Conservation (phyloP, 2,888 invertebrate genomes). For the Melanostoma scalare region DNA sequence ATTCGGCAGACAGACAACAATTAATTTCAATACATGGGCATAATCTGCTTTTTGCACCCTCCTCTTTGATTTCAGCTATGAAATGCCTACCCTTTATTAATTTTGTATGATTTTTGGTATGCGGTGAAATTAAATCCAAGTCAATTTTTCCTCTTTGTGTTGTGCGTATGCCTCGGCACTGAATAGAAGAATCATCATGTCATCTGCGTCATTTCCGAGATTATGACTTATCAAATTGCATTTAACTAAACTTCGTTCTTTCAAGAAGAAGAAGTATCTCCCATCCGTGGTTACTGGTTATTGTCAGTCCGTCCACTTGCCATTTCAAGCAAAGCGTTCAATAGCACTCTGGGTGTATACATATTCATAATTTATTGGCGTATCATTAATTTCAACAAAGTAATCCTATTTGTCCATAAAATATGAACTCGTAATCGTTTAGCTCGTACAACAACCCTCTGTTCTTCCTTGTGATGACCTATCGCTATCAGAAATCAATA, state of each 20-base stretch:
- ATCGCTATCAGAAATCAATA: slow-evolving; percentile 17
- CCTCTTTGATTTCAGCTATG: slow-evolving; percentile 16
- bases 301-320: background rate
- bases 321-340: background rate
- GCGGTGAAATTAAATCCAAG: slow-evolving; percentile 9
- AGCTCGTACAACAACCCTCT: slow-evolving; percentile 2
- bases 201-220: slow-evolving; percentile 54
- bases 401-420: slow-evolving; percentile 44
- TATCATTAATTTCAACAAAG: slow-evolving; percentile 46
- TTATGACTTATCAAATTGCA: slow-evolving; percentile 58
- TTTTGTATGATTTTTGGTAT: slow-evolving; percentile 17
- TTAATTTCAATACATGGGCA: slow-evolving; percentile 37
- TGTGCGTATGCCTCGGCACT: background rate
- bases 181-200: slow-evolving; percentile 49
- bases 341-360: background rate
- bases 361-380: slow-evolving; percentile 49
- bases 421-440: slow-evolving; percentile 8
- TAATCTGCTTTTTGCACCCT: slow-evolving; percentile 15
- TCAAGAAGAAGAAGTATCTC: background rate
- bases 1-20: slow-evolving; percentile 18
- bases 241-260: slow-evolving; percentile 12
- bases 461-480: background rate
- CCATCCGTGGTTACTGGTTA: too few relatives aligned
- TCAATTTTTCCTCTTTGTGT: slow-evolving; percentile 14
- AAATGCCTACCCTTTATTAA: slow-evolving; percentile 31